Conservation (phyloP, 2,888 invertebrate species). For the Sesia apiformis region DNA sequence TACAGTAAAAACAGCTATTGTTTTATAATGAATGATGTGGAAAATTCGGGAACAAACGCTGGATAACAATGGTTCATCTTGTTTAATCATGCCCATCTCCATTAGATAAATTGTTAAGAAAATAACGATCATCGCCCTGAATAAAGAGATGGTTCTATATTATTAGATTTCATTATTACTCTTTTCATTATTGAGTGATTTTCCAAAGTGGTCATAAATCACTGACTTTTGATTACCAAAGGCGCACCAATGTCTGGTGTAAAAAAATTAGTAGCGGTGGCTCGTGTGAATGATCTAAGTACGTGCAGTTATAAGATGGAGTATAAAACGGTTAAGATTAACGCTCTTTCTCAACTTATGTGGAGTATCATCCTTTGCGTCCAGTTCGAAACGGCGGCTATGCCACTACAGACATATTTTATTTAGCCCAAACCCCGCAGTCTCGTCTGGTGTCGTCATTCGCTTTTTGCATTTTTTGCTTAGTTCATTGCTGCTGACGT, state of each 20-base stretch:
- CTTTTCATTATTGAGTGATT: not conserved
- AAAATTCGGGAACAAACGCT: not conserved
- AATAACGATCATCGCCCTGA: not conserved
- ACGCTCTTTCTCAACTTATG: not conserved
- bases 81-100: not conserved
- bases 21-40: not conserved
- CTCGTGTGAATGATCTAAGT: no score
- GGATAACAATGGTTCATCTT: not conserved
- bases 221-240: no score
- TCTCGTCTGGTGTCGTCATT: constrained; percentile 16
- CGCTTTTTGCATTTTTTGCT: constrained; percentile 31
- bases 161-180: not conserved
- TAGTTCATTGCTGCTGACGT: no score
- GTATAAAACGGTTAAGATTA: no score
- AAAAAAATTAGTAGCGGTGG: no score
- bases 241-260: no score
- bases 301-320: no score
- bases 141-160: not conserved
- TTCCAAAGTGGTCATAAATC: not conserved
- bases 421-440: constrained; percentile 23
- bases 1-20: not conserved
- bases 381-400: not conserved
- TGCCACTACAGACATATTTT: constrained; percentile 15
- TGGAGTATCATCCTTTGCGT: not conserved
- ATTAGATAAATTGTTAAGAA: not conserved